Percentiles rank a stretch among this genome's conserved stretches.
These are phyloP conservation scores for Achatina immaculata DNA, from an alignment of 1,140 invertebrate genomes.

Conservation along the genomic window DNA sequence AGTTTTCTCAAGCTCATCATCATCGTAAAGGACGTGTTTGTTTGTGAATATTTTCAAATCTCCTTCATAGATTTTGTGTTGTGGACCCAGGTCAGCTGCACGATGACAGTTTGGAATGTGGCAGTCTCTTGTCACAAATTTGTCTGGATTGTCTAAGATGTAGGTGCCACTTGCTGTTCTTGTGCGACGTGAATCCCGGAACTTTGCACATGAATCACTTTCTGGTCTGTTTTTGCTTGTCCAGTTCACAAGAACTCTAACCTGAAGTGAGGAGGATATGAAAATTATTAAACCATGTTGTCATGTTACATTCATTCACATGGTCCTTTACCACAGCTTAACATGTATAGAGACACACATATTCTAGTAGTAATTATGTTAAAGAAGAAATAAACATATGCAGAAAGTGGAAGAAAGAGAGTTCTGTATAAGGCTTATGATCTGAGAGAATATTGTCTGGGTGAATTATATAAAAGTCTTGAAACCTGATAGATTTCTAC, in stretches of 20 bases:
- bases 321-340: not conserved
- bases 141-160: conserved; percentile 14
- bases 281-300: not conserved
- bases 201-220: conserved; percentile 13
- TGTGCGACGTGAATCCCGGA: not conserved
- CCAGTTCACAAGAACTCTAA: conserved; percentile 22
- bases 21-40: conserved; percentile 24
- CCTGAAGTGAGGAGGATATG: not conserved
- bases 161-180: conserved; percentile 7
- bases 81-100: not conserved
- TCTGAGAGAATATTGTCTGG: too few species aligned
- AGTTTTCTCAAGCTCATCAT: conserved; percentile 16
- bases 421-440: not conserved
- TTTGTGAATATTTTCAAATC: conserved; percentile 35
- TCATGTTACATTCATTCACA: not conserved
- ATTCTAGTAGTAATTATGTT: not conserved
- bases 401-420: not conserved
- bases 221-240: conserved; percentile 21
- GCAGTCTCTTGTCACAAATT: not conserved
- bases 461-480: too few species aligned
- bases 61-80: conserved; percentile 7
- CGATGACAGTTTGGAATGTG: conserved; percentile 19
- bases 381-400: not conserved
- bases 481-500: too few species aligned
- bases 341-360: not conserved